Evolutionary conservation across 92 coral and sea anemone species (phyloP).

Genomic region (Siderastrea siderea): DNA sequence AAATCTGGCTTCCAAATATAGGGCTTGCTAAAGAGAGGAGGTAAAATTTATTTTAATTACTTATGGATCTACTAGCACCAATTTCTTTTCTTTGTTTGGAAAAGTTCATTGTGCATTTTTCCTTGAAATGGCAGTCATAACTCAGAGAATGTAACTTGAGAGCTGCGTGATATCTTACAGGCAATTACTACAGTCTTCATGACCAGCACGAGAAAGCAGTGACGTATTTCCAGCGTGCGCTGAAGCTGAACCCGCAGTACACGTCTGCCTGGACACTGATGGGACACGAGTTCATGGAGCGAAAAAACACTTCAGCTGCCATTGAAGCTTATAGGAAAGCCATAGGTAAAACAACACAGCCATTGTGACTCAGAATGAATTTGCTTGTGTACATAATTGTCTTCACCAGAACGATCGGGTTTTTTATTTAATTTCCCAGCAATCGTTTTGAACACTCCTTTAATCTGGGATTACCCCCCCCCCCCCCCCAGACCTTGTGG

Average conservation of each 20-base stretch:
- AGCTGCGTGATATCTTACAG: slow-evolving; percentile 38
- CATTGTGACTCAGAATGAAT: neutral
- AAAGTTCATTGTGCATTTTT: too few relatives aligned
- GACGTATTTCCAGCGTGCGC: slow-evolving; percentile 93
- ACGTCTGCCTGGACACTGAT: slow-evolving; percentile 97
- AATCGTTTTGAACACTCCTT: too few relatives aligned
- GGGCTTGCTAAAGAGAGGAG: too few relatives aligned
- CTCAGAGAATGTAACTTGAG: too few relatives aligned
- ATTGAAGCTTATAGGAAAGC: slow-evolving; percentile 97
- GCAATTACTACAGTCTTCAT: slow-evolving; percentile 95
- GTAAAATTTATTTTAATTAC: too few relatives aligned
- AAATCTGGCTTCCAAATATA: too few relatives aligned
- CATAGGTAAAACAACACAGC: slow-evolving; percentile 65
- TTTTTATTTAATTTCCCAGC: too few relatives aligned
- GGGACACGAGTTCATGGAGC: slow-evolving; percentile 99
- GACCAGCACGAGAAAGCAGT: slow-evolving; percentile 96
- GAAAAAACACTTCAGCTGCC: slow-evolving; percentile 96
- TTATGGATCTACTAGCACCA: too few relatives aligned
- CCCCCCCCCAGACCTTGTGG: too few relatives aligned
- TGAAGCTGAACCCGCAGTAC: slow-evolving; percentile 94
- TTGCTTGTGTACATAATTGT: neutral
- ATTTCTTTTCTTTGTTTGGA: too few relatives aligned
- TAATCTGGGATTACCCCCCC: too few relatives aligned
- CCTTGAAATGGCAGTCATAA: neutral
- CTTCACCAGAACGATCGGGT: neutral